These are phyloP conservation scores for Centrocercus urophasianus DNA, from an alignment of 2,113 vertebrate genomes.

Conservation along the genomic window DNA sequence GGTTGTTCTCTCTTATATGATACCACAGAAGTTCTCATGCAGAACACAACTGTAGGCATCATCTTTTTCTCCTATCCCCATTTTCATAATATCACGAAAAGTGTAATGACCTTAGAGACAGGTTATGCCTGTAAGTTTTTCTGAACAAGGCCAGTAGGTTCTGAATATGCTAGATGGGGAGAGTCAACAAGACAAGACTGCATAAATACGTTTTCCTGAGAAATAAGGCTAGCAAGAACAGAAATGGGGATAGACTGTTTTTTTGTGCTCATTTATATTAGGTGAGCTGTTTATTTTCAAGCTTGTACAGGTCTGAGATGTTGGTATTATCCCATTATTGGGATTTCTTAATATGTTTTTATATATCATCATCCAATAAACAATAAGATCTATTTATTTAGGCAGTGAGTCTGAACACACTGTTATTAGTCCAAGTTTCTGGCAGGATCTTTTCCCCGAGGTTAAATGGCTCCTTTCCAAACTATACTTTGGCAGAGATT, in stretches of 20 bases:
- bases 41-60: background rate
- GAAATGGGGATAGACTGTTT: background rate
- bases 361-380: background rate
- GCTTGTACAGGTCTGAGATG: background rate
- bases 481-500: constrained; percentile 31
- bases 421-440: constrained; percentile 15
- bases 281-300: background rate
- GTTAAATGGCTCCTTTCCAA: constrained; percentile 55
- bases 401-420: constrained; percentile 10
- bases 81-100: background rate
- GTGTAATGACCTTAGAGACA: background rate
- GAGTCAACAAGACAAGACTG: background rate
- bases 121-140: background rate
- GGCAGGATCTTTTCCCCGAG: constrained; percentile 41
- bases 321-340: background rate
- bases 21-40: background rate
- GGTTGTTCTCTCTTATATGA: background rate
- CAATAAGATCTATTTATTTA: constrained; percentile 25
- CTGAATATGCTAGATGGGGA: background rate
- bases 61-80: background rate
- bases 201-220: background rate
- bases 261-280: background rate
- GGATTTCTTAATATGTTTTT: background rate
- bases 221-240: background rate
- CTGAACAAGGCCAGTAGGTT: fast-evolving